phyloP scores from a whole-genome alignment of 2,113 vertebrate genomes.

The Gnathonemus echidnorhynchus region DNA sequence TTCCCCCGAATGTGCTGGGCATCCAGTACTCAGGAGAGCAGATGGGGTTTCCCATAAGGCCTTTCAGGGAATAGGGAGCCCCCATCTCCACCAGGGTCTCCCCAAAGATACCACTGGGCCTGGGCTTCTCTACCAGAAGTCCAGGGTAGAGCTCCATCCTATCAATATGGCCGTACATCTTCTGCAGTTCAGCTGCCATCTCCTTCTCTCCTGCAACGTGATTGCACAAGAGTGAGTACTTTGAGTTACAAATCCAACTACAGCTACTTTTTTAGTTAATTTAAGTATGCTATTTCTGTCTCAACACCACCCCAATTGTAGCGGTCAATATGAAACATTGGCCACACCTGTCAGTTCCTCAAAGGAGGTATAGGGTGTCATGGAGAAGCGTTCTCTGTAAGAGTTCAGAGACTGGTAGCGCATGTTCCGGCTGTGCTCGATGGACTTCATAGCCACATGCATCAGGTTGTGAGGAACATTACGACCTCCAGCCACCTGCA shows the following conservation, averaged over 20 bases:
- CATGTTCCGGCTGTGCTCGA: constrained; percentile 88
- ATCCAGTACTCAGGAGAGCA: constrained; percentile 98
- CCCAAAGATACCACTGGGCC: constrained; percentile 79
- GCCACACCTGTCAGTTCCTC: constrained; percentile 88
- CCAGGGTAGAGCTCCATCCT: constrained; percentile 89
- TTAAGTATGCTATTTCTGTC: not conserved
- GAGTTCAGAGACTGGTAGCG: constrained; percentile 86
- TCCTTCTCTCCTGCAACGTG: constrained; percentile 81
- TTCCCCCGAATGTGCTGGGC: constrained; percentile 92
- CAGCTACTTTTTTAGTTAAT: not conserved
- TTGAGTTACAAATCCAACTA: not conserved
- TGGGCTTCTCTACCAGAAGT: constrained; percentile 84
- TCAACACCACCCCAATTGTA: not conserved
- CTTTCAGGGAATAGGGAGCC: constrained; percentile 90
- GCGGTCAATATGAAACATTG: not conserved
- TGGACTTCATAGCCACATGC: constrained; percentile 77
- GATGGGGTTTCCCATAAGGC: constrained; percentile 91
- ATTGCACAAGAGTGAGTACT: not conserved
- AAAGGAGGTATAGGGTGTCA: constrained; percentile 84
- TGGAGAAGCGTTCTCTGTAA: constrained; percentile 82
- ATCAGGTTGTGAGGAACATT: constrained; percentile 73
- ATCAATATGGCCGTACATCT: constrained; percentile 84
- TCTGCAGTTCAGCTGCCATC: constrained; percentile 81
- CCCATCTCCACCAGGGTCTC: constrained; percentile 97
- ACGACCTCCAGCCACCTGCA: constrained; percentile 83